These are phyloP conservation scores for Epinephelus lanceolatus DNA, from an alignment of 2,113 vertebrate genomes.

Conservation along the genomic window DNA sequence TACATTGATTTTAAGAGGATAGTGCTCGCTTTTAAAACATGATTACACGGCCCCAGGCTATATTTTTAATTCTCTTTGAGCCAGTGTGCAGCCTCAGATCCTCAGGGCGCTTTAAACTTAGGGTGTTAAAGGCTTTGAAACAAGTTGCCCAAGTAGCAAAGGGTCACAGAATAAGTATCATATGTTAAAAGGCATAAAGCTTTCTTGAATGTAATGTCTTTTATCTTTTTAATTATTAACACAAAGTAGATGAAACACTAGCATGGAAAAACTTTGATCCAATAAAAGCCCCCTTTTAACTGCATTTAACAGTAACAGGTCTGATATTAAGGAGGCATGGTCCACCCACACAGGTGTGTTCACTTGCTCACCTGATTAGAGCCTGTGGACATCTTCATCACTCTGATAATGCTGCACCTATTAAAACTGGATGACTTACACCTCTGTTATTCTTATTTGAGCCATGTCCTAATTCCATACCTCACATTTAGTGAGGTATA, in stretches of 20 bases:
- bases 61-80: constrained; percentile 61
- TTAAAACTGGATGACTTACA: background rate
- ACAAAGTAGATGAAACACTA: background rate
- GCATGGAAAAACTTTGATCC: background rate
- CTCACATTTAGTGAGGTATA: too few relatives aligned
- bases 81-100: constrained; percentile 23
- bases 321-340: background rate
- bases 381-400: background rate
- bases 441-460: background rate
- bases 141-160: constrained; percentile 7
- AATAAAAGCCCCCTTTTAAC: background rate
- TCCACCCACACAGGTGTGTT: background rate
- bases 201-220: background rate
- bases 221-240: constrained; percentile 4
- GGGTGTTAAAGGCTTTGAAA: constrained; percentile 47
- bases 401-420: background rate
- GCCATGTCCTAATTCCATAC: too few relatives aligned
- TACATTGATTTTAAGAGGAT: constrained; percentile 45
- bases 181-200: constrained; percentile 16
- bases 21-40: constrained; percentile 42
- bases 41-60: constrained; percentile 27
- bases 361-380: background rate
- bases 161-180: constrained; percentile 1
- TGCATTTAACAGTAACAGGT: background rate
- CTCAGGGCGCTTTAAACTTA: constrained; percentile 29